A percentile compares a stretch with the other conserved stretches of the same genome.
Evolutionary conservation across 2,888 invertebrate genomes (phyloP).

Genomic region (Slavum lentiscoides): DNA sequence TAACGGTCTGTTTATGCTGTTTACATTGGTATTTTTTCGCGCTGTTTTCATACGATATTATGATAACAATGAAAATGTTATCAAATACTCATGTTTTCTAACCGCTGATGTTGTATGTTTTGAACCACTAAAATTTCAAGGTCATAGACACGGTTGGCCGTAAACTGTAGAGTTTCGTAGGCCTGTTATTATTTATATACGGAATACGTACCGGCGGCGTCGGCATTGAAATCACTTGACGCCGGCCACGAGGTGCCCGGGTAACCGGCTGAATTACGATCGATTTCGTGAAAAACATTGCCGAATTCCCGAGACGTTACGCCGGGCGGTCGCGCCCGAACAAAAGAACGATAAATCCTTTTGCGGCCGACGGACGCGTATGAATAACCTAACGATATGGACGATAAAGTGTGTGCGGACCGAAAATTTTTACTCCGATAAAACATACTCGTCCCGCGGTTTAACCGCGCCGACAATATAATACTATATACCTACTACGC

Average conservation of each 20-base stretch:
- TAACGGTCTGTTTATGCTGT: too few species aligned
- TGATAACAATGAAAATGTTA: too few species aligned
- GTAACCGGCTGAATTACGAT: slow-evolving; percentile 41
- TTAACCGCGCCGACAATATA: background rate
- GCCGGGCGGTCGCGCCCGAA: slow-evolving; percentile 5
- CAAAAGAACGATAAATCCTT: slow-evolving; percentile 50
- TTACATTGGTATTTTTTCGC: too few species aligned
- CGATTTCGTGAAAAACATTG: slow-evolving; percentile 49
- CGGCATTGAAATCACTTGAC: slow-evolving; percentile 38
- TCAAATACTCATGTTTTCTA: too few species aligned
- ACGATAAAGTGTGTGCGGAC: slow-evolving; percentile 34
- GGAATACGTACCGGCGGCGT: background rate
- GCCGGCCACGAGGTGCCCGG: background rate
- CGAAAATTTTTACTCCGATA: slow-evolving; percentile 26
- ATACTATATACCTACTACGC: too few species aligned
- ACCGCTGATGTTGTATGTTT: too few species aligned
- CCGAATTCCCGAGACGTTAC: slow-evolving; percentile 35
- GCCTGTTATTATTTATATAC: too few species aligned
- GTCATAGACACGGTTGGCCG: too few species aligned
- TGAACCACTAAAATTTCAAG: too few species aligned
- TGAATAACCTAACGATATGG: slow-evolving; percentile 25
- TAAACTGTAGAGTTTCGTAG: too few species aligned
- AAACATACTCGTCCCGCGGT: background rate
- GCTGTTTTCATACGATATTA: too few species aligned
- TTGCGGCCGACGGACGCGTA: slow-evolving; percentile 23